Evolutionary conservation across 2,797 vertebrate species (phyloP).

Genomic region (Gila robusta): DNA sequence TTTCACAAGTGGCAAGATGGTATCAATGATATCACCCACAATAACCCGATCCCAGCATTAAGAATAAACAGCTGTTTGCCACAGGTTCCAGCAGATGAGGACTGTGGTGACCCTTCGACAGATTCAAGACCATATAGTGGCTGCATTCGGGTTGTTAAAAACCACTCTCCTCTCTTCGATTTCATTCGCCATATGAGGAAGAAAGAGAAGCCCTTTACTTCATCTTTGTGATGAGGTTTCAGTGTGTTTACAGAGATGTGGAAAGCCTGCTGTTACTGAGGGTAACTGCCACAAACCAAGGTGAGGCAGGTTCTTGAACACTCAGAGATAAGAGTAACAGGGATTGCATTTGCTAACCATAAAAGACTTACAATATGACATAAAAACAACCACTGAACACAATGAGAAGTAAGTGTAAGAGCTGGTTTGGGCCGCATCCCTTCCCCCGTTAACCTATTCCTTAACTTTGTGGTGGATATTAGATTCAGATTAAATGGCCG

Average conservation of each 20-base stretch:
- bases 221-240: conserved; percentile 48
- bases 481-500: neutral
- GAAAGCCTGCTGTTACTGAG: conserved; percentile 40
- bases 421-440: conserved; percentile 12
- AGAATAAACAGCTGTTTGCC: conserved; percentile 22
- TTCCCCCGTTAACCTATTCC: conserved; percentile 10
- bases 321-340: conserved; percentile 36
- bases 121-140: conserved; percentile 20
- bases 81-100: neutral
- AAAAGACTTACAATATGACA: conserved; percentile 30
- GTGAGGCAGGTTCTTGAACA: conserved; percentile 39
- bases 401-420: conserved; percentile 11
- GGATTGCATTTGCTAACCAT: conserved; percentile 48
- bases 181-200: conserved; percentile 35
- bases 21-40: conserved; percentile 43
- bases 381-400: conserved; percentile 36
- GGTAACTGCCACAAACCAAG: conserved; percentile 48
- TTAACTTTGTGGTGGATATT: conserved; percentile 7
- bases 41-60: conserved; percentile 32
- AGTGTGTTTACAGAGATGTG: conserved; percentile 39
- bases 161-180: conserved; percentile 47
- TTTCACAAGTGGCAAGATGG: conserved; percentile 42
- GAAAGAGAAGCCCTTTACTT: conserved; percentile 26
- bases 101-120: conserved; percentile 19
- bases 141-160: conserved; percentile 45